Evolutionary conservation across 2,113 vertebrate genomes (phyloP).

Genomic region (Salvelinus namaycush): DNA sequence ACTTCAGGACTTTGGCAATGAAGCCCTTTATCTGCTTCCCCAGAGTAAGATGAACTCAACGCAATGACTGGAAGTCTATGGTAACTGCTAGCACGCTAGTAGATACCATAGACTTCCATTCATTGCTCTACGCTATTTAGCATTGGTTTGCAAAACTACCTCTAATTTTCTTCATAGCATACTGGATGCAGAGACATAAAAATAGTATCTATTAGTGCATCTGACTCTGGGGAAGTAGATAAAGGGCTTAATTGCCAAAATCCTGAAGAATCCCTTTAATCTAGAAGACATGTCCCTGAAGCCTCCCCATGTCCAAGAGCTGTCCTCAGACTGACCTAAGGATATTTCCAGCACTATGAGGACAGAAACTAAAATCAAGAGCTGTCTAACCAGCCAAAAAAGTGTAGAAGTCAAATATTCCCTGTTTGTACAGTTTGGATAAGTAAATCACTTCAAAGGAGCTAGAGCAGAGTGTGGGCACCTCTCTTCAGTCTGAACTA

Average conservation of each 20-base stretch:
- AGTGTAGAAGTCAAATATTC: slow-evolving; percentile 25
- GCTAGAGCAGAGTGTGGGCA: slow-evolving; percentile 41
- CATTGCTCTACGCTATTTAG: too few relatives aligned
- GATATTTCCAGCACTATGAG: slow-evolving; percentile 24
- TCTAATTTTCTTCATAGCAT: not conserved
- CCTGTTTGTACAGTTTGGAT: slow-evolving; percentile 32
- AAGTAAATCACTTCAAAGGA: slow-evolving; percentile 58
- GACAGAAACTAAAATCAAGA: slow-evolving; percentile 11
- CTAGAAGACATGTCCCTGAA: slow-evolving; percentile 17
- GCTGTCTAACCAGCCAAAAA: slow-evolving; percentile 26
- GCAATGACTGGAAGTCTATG: too few relatives aligned
- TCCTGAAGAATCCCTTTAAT: not conserved
- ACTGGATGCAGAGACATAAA: too few relatives aligned
- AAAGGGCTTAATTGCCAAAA: too few relatives aligned
- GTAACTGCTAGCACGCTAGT: too few relatives aligned
- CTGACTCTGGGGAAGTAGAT: too few relatives aligned
- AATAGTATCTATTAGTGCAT: too few relatives aligned
- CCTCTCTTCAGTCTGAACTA: slow-evolving; percentile 57
- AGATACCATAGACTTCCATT: too few relatives aligned
- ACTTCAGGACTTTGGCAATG: too few relatives aligned
- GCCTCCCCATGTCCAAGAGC: slow-evolving; percentile 22
- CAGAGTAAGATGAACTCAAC: too few relatives aligned
- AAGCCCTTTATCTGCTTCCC: too few relatives aligned
- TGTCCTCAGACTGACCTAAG: slow-evolving; percentile 39
- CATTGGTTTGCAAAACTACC: too few relatives aligned